Evolutionary conservation across 2,888 invertebrate species (phyloP).

Genomic region (Hyalella azteca): DNA sequence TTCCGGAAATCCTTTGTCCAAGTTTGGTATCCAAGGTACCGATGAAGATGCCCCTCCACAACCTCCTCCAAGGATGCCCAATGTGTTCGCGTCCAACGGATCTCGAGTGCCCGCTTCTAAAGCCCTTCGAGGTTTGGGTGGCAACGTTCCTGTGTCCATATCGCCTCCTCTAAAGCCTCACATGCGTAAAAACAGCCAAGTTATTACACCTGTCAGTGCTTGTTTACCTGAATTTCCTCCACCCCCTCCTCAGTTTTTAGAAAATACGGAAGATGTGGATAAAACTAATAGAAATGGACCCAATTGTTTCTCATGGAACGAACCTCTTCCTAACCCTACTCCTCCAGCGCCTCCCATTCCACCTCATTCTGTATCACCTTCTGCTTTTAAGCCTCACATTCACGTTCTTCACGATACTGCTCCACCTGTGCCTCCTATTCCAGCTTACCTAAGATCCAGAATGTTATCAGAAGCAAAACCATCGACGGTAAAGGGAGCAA

Average conservation of each 20-base stretch:
- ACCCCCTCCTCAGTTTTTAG: conserved; percentile 28
- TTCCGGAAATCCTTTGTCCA: not conserved
- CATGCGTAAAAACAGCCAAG: not conserved
- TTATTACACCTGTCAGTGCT: not conserved
- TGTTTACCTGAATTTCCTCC: not conserved
- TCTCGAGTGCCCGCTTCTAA: not conserved
- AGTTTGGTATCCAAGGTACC: not conserved
- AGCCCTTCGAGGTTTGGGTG: not conserved
- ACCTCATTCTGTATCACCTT: not conserved
- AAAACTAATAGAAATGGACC: no score
- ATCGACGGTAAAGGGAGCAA: not conserved
- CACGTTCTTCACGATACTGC: not conserved
- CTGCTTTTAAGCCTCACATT: no score
- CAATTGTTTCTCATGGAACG: no score
- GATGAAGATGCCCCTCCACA: conserved; percentile 6
- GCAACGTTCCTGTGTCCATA: conserved; percentile 14
- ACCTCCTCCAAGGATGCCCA: conserved; percentile 26
- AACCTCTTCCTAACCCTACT: no score
- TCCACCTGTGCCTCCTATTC: conserved; percentile 31
- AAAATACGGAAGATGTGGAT: not conserved
- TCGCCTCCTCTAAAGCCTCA: conserved; percentile 1
- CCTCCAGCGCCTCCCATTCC: no score
- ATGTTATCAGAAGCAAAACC: no score
- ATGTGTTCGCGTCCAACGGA: not conserved
- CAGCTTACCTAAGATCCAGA: not conserved